A percentile compares a stretch with the other conserved stretches of the same genome.
These are phyloP conservation scores for Drosophila ochracea DNA, from an alignment of 2,888 invertebrate genomes.

Conservation along the genomic window DNA sequence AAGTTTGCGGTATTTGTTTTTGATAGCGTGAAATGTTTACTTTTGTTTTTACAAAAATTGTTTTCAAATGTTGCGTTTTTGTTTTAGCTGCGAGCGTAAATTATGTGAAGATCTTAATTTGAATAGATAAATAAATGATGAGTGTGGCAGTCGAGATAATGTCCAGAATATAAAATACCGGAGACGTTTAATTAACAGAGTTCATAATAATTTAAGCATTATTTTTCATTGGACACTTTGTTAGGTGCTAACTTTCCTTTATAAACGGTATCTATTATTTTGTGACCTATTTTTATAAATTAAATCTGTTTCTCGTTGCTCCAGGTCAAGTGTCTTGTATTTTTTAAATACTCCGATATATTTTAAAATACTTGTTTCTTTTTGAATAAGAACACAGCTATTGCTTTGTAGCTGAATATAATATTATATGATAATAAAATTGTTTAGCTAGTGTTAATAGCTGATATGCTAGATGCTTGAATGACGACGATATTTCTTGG, in stretches of 20 bases:
- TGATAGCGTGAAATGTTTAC: slow-evolving; percentile 8
- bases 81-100: background rate
- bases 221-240: background rate
- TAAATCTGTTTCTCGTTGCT: background rate
- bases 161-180: background rate
- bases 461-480: background rate
- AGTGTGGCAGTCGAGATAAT: background rate
- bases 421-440: background rate
- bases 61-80: slow-evolving; percentile 1
- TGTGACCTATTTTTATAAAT: background rate
- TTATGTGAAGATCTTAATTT: background rate
- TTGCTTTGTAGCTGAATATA: too few species aligned
- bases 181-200: background rate
- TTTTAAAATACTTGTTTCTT: background rate
- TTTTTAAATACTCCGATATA: background rate
- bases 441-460: background rate
- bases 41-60: background rate
- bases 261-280: background rate
- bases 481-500: background rate
- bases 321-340: background rate
- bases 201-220: background rate
- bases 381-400: background rate
- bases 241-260: background rate
- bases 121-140: slow-evolving; percentile 7
- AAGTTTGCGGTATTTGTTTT: slow-evolving; percentile 37